Percentiles rank a stretch among this genome's conserved stretches.
phyloP scores from a whole-genome alignment of 1,140 invertebrate genomes.

The Drosophila truncata region DNA sequence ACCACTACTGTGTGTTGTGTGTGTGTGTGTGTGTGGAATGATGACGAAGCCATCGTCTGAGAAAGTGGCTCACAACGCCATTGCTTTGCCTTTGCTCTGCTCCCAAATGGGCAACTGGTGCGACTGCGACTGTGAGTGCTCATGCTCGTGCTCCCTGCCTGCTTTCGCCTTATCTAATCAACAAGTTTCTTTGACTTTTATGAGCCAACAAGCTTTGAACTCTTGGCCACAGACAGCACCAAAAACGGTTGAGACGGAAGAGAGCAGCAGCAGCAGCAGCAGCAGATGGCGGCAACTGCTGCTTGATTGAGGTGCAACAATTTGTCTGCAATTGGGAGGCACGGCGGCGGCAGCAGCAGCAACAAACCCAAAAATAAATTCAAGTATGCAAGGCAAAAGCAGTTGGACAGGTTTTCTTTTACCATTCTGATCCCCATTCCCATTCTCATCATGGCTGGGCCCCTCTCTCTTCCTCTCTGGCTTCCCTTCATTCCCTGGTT shows the following conservation, averaged over 20 bases:
- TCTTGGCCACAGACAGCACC: conserved; percentile 13
- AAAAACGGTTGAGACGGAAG: conserved; percentile 3
- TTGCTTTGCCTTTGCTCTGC: conserved; percentile 9
- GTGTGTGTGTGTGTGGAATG: conserved; percentile 9
- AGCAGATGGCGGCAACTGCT: conserved; percentile 62
- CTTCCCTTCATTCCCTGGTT: neutral
- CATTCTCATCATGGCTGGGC: conserved; percentile 19
- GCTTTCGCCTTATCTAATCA: conserved; percentile 74
- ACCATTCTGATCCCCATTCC: conserved; percentile 34
- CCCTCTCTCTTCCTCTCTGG: neutral
- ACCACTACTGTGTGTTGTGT: conserved; percentile 23
- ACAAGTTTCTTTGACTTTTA: conserved; percentile 73
- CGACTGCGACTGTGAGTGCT: neutral
- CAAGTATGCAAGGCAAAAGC: conserved; percentile 72
- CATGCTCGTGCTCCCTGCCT: conserved; percentile 21
- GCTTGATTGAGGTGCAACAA: conserved; percentile 79
- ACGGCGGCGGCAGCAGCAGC: neutral
- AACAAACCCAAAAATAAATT: conserved; percentile 48
- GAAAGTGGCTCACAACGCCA: conserved; percentile 55
- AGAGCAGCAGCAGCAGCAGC: conserved; percentile 54
- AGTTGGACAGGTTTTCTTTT: conserved; percentile 60
- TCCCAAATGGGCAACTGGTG: conserved; percentile 31
- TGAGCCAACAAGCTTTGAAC: conserved; percentile 54
- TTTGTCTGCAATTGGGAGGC: conserved; percentile 75
- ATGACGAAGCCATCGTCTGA: conserved; percentile 54